Evolutionary conservation across 2,113 vertebrate genomes (phyloP).

Genomic region (Vulpes vulpes): DNA sequence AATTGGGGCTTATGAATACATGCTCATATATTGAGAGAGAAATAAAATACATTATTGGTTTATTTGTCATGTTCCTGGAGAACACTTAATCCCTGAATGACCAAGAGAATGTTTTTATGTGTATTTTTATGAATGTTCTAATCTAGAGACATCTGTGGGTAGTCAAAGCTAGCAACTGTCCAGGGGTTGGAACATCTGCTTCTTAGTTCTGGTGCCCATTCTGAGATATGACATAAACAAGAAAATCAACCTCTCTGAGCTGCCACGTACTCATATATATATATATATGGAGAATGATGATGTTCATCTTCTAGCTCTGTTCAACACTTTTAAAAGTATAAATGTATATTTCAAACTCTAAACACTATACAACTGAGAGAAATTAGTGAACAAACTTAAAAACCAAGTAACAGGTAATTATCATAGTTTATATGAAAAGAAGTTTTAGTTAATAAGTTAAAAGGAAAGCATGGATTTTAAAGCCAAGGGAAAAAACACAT

Average conservation of each 20-base stretch:
- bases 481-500: constrained; percentile 8
- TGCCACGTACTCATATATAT: not conserved
- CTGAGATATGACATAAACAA: not conserved
- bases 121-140: not conserved
- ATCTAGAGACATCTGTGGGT: not conserved
- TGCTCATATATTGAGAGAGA: not conserved
- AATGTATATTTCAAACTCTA: constrained; percentile 21
- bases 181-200: not conserved
- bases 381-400: constrained; percentile 50
- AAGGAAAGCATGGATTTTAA: constrained; percentile 34
- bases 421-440: constrained; percentile 43
- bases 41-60: not conserved
- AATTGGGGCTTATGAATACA: not conserved
- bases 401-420: constrained; percentile 16
- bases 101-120: not conserved
- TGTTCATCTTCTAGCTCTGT: not conserved
- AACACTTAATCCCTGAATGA: not conserved
- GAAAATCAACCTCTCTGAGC: not conserved
- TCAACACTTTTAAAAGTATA: not conserved
- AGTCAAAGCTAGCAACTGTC: not conserved
- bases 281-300: not conserved
- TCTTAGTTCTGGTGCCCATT: not conserved
- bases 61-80: not conserved
- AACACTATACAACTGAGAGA: not conserved
- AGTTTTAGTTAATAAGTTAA: constrained; percentile 56